phyloP scores from a whole-genome alignment of 2,113 vertebrate species.

The Melanerpes formicivorus region DNA sequence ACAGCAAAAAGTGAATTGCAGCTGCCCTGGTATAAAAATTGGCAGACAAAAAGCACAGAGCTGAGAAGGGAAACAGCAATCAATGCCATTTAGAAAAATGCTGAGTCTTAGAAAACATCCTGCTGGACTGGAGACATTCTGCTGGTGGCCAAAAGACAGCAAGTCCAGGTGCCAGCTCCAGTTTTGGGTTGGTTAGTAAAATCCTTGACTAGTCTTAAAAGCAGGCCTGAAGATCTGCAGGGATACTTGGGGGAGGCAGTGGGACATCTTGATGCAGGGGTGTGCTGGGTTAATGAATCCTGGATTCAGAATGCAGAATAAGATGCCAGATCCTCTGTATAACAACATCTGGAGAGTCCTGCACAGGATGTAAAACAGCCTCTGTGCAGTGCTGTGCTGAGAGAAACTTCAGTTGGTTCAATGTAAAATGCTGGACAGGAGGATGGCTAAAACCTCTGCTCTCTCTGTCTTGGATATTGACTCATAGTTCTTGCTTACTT shows the following conservation, averaged over 20 bases:
- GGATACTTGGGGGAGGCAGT: fast-evolving
- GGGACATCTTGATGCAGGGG: not conserved
- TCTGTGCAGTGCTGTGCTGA: not conserved
- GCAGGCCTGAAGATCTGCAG: not conserved
- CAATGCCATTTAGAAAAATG: not conserved
- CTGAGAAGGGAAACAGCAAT: not conserved
- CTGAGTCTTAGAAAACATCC: not conserved
- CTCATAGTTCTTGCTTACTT: not conserved
- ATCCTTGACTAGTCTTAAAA: not conserved
- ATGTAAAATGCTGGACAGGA: not conserved
- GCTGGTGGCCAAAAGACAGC: not conserved
- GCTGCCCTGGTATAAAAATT: not conserved
- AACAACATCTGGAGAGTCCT: not conserved
- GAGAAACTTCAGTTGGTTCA: not conserved
- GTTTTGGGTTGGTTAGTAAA: not conserved
- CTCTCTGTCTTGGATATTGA: not conserved
- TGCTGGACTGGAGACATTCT: not conserved
- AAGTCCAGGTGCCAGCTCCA: not conserved
- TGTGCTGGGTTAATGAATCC: not conserved
- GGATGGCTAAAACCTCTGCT: not conserved
- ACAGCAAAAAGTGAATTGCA: not conserved
- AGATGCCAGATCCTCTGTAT: not conserved
- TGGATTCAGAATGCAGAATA: not conserved
- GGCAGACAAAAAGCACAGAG: not conserved
- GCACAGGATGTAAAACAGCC: not conserved